Evolutionary conservation across 2,797 vertebrate species (phyloP).

Genomic region (Lophius americanus): DNA sequence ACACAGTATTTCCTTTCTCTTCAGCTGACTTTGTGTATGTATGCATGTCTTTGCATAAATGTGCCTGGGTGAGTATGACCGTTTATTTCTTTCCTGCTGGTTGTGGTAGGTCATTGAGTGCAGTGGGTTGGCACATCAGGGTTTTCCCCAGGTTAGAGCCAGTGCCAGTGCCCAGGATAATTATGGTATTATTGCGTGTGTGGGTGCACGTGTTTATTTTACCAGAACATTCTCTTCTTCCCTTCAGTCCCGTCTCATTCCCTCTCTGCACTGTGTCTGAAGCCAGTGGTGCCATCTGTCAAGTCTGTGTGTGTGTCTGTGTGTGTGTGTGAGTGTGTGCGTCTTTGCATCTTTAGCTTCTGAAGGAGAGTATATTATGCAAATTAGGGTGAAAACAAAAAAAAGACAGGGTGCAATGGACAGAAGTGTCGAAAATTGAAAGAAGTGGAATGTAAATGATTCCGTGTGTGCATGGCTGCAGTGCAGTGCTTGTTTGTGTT

Average conservation of each 20-base stretch:
- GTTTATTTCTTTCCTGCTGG: constrained; percentile 50
- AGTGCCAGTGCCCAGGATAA: constrained; percentile 75
- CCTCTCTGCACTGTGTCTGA: constrained; percentile 61
- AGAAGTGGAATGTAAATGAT: constrained; percentile 63
- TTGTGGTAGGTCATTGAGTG: constrained; percentile 72
- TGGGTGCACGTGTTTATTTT: constrained; percentile 70
- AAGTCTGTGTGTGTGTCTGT: constrained; percentile 38
- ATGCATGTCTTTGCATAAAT: constrained; percentile 59
- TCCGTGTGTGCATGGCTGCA: constrained; percentile 19
- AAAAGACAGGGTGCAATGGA: constrained; percentile 58
- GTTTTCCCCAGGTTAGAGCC: constrained; percentile 77
- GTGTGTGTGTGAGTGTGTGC: constrained; percentile 28
- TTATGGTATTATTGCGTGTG: constrained; percentile 71
- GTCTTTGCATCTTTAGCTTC: constrained; percentile 41
- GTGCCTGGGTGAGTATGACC: constrained; percentile 17
- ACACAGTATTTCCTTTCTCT: constrained; percentile 42
- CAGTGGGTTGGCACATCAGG: constrained; percentile 75
- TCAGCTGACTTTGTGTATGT: constrained; percentile 46
- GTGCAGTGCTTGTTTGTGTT: constrained; percentile 34
- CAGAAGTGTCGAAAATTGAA: constrained; percentile 46
- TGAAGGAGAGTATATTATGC: constrained; percentile 72
- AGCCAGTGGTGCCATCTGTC: constrained; percentile 81
- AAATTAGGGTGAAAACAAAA: constrained; percentile 61
- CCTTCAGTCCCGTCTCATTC: constrained; percentile 69
- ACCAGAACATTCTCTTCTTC: constrained; percentile 71